Evolutionary conservation across 92 coral and sea anemone genomes (phyloP).

Genomic region (Anthopleura xanthogrammica): DNA sequence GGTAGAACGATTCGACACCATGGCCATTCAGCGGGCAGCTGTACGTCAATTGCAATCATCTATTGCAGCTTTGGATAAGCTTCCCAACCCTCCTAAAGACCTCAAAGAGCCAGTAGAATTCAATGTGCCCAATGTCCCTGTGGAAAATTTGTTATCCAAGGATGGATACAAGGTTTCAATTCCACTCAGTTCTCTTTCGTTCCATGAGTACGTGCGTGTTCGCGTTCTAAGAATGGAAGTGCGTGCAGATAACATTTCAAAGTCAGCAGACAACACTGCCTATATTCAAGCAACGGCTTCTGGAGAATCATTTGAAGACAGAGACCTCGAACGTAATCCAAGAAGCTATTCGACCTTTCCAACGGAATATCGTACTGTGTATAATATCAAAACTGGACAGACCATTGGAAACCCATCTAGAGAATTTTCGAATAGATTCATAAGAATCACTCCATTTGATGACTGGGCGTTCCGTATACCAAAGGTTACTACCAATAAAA

Average conservation of each 20-base stretch:
- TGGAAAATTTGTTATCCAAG: slow-evolving; percentile 21
- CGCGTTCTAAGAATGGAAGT: slow-evolving; percentile 33
- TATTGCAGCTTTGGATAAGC: slow-evolving; percentile 28
- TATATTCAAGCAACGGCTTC: slow-evolving; percentile 34
- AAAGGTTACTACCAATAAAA: slow-evolving; percentile 33
- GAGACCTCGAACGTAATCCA: slow-evolving; percentile 42
- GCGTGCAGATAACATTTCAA: slow-evolving; percentile 22
- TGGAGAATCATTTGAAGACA: slow-evolving; percentile 32
- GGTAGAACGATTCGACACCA: slow-evolving; percentile 27
- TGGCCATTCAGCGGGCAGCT: slow-evolving; percentile 38
- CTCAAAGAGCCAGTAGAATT: slow-evolving; percentile 17
- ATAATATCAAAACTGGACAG: slow-evolving; percentile 33
- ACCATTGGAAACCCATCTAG: slow-evolving; percentile 30
- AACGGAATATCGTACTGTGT: slow-evolving; percentile 32
- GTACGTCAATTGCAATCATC: slow-evolving; percentile 28
- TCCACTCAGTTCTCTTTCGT: slow-evolving; percentile 41
- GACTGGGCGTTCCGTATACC: slow-evolving; percentile 34
- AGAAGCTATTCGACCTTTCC: slow-evolving; percentile 27
- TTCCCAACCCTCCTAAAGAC: slow-evolving; percentile 26
- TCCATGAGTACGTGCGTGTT: slow-evolving; percentile 34
- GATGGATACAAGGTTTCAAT: slow-evolving; percentile 23
- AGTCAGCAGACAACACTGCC: slow-evolving; percentile 28
- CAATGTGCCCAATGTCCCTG: slow-evolving; percentile 6
- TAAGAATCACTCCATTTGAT: slow-evolving; percentile 38
- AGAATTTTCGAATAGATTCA: slow-evolving; percentile 19